Evolutionary conservation across 1,140 invertebrate species (phyloP).

Genomic region (Maniola jurtina): DNA sequence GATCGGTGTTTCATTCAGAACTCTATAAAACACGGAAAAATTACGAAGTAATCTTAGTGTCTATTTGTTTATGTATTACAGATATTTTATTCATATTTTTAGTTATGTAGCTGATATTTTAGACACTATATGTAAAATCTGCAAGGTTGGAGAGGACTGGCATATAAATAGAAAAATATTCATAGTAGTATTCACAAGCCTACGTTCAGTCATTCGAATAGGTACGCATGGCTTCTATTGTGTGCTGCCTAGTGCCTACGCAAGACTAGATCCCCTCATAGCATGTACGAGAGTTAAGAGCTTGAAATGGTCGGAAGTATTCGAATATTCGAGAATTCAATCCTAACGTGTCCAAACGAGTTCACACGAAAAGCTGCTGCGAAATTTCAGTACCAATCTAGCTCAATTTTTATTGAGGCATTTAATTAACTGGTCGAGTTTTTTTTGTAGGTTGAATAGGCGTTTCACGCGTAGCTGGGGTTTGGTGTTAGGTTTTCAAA

Average conservation of each 20-base stretch:
- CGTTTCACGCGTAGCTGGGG: not conserved
- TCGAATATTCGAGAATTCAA: not conserved
- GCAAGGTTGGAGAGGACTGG: not conserved
- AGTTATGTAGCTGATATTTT: too few species aligned
- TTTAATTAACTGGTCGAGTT: not conserved
- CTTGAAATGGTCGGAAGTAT: slow-evolving; percentile 8
- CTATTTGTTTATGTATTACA: too few species aligned
- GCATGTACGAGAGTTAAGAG: not conserved
- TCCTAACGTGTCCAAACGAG: not conserved
- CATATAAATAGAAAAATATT: not conserved
- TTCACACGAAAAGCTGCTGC: slow-evolving; percentile 4
- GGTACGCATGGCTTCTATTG: slow-evolving; percentile 5
- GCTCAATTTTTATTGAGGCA: not conserved
- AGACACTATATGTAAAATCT: not conserved
- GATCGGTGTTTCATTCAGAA: too few species aligned
- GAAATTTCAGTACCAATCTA: not conserved
- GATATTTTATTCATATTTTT: too few species aligned
- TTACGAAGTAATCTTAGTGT: too few species aligned
- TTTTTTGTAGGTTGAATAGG: not conserved
- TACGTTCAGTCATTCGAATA: not conserved
- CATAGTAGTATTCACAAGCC: not conserved
- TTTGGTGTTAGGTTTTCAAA: too few species aligned
- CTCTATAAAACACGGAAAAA: too few species aligned
- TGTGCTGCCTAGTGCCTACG: not conserved
- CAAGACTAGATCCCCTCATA: slow-evolving; percentile 4